Base-by-base conservation (phyloP, 2,888 invertebrate species). In the Aleiodes testaceus region DNA sequence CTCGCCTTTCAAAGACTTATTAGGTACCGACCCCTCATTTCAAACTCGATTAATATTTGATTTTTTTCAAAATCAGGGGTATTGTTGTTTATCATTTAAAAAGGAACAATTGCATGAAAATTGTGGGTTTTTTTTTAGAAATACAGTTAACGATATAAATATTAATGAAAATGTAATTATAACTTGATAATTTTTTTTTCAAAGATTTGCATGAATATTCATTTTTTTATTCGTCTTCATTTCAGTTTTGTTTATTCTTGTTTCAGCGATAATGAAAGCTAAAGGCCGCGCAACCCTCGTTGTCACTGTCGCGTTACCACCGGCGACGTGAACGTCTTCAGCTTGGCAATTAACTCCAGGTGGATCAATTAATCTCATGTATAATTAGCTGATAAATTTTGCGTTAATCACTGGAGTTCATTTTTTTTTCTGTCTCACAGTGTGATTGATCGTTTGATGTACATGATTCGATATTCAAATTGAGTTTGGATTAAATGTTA, bases 331-430 rank as follows among this genome's bases (percentile, higher is more conserved):
- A 61, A 61, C 44, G 47, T 65, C 49, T 47, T 65, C 64, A 65
- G 50, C 59, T 66, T 20, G 69, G 18, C 66, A 66, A 74, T 75
- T 74, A 74, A 47, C 65, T 76, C 72, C 18, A 65, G 67, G 74
- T 75, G 36, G 36, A 36, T 36, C 36, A 36, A 81, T 84, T 82
- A 82, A 79, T 78, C 78, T 55, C 73, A 68, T 72, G 75, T 82
- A 75, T 81, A 84, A 84, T 84, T 82, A 83, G 76, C 78, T 78
- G 79, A 81, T 84, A 80, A 81, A 84, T 83, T 83, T 78, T 66
- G 72, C 77, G 76, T 80, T 80, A 79, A 83, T 80, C 61, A 66
- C 55, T 63, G 20, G 69, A 65, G 65, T 64, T 36, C 3, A 3
- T 26, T 66, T 55, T 70, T 52, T 70, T 59, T 59, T 53, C 66